A percentile compares a stretch with the other conserved stretches of the same genome.
Conservation (phyloP, 2,888 invertebrate genomes). For the Carcina quercana region DNA sequence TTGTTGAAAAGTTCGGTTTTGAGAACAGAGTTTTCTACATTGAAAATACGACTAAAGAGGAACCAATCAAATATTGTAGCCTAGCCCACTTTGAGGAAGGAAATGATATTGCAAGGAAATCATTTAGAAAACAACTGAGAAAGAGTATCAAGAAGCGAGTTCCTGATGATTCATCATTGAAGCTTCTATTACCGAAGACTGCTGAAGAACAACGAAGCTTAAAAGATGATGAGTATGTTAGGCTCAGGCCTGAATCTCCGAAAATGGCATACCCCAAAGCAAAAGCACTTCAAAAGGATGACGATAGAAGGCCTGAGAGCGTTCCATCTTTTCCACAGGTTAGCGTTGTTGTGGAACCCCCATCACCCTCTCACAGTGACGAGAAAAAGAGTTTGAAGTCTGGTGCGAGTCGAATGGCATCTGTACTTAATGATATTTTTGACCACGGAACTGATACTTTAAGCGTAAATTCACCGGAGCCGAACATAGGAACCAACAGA, state of each 20-base stretch:
- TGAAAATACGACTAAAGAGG: slow-evolving; percentile 66
- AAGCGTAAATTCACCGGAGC: slow-evolving; percentile 60
- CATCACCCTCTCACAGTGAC: slow-evolving; percentile 81
- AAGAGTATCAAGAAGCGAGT: slow-evolving; percentile 61
- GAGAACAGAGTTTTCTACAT: slow-evolving; percentile 82
- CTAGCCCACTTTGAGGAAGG: slow-evolving; percentile 89
- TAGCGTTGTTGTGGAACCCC: slow-evolving; percentile 83
- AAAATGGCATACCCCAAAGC: slow-evolving; percentile 13
- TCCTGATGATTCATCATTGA: slow-evolving; percentile 40
- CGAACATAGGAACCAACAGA: slow-evolving; percentile 54
- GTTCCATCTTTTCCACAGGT: slow-evolving; percentile 74
- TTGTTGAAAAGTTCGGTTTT: slow-evolving; percentile 78
- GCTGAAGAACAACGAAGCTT: slow-evolving; percentile 36
- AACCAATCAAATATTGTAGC: slow-evolving; percentile 82
- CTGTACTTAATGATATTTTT: slow-evolving; percentile 59
- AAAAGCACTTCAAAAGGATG: neutral
- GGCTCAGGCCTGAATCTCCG: slow-evolving; percentile 16
- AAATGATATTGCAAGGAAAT: slow-evolving; percentile 86
- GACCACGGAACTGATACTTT: slow-evolving; percentile 60
- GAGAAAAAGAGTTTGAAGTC: slow-evolving; percentile 62
- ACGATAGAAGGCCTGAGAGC: slow-evolving; percentile 2
- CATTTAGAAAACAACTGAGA: slow-evolving; percentile 76
- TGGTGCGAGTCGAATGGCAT: slow-evolving; percentile 58
- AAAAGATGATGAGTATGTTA: slow-evolving; percentile 29
- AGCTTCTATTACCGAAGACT: slow-evolving; percentile 48